These are phyloP conservation scores for Catharus bicknelli DNA, from an alignment of 2,113 vertebrate species.

Conservation along the genomic window DNA sequence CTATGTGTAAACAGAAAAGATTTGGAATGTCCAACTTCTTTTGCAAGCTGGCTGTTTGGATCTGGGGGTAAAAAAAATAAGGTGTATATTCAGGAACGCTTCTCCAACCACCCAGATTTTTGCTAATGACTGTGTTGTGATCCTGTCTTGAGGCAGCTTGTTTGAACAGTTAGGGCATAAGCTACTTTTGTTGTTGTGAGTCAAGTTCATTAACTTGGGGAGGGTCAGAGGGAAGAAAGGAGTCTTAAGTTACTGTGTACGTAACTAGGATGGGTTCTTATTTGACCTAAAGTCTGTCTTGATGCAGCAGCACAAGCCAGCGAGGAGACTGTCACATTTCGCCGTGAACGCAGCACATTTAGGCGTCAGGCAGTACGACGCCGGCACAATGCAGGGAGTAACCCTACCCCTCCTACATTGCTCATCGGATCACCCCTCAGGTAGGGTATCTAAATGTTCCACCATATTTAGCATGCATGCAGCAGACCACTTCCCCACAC, in stretches of 20 bases:
- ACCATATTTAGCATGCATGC: conserved; percentile 77
- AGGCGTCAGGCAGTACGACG: conserved; percentile 97
- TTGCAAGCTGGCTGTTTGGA: neutral
- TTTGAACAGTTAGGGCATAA: neutral
- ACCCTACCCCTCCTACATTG: conserved; percentile 95
- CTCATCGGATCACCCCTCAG: conserved; percentile 98
- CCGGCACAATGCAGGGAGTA: conserved; percentile 98
- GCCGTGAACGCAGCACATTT: conserved; percentile 97
- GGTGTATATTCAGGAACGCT: neutral
- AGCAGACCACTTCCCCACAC: conserved; percentile 56
- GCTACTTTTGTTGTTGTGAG: conserved; percentile 18
- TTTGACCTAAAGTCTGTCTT: conserved; percentile 87
- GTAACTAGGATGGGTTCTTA: conserved; percentile 71
- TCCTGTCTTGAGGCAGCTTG: neutral
- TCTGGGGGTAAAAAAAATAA: neutral
- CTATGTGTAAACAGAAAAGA: neutral
- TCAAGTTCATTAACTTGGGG: conserved; percentile 35
- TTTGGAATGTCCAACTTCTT: neutral
- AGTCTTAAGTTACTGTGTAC: conserved; percentile 70
- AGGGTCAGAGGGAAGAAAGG: conserved; percentile 63
- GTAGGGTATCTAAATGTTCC: conserved; percentile 84
- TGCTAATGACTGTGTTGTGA: neutral
- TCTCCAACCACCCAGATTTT: neutral
- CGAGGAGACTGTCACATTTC: conserved; percentile 95
- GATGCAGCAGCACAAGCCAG: conserved; percentile 88